Evolutionary conservation across 2,797 vertebrate species (phyloP), one percentile per base, ranked within the genome.

Genomic region (Scyliorhinus canicula): DNA sequence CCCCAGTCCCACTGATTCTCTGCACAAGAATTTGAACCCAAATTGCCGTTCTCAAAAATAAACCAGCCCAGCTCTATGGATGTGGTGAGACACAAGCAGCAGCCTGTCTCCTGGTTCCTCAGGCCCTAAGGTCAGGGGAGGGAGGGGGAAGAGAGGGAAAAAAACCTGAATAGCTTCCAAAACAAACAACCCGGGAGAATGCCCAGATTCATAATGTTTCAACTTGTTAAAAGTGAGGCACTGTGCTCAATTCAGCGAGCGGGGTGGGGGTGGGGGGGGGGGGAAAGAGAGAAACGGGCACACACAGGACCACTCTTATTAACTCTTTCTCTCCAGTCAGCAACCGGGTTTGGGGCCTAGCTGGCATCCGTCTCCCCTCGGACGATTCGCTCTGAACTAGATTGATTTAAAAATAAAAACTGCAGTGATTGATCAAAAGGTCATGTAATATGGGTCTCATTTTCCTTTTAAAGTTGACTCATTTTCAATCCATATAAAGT

Each of bases 131-230:
- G 93, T 94, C 67, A 74, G 67, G 47, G 60, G 60, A 19, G 60
- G 63, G 69, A 11, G 35, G 31, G 69, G 69, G 69, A 31, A 35
- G 31, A 74, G 28, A 63, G 60, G 4, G 44, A 47, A 44, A 50
- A 55, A 50, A 65, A 26, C 57, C 67, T 94, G 93, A 94, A 69
- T 55, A 2, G 16, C 47, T 94, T 94, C 93, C 93, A 94, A 94
- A 28, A 74, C 93, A 94, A 94, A 94, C 93, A 94, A 7, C 52
- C 28, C 0, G 47, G 91, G 93, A 94, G 93, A 94, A 94, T 94
- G 67, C 65, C 69, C 93, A 94, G 93, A 94, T 94, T 94, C 93
- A 94, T 94, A 52, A 74, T 74, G 69, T 74, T 71, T 50, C 67
- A 74, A 47, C 69, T 94, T 94, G 67, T 94, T 94, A 94, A 94